Evolutionary conservation across 2,888 invertebrate species (phyloP).

Genomic region (Drosophila sordidula): DNA sequence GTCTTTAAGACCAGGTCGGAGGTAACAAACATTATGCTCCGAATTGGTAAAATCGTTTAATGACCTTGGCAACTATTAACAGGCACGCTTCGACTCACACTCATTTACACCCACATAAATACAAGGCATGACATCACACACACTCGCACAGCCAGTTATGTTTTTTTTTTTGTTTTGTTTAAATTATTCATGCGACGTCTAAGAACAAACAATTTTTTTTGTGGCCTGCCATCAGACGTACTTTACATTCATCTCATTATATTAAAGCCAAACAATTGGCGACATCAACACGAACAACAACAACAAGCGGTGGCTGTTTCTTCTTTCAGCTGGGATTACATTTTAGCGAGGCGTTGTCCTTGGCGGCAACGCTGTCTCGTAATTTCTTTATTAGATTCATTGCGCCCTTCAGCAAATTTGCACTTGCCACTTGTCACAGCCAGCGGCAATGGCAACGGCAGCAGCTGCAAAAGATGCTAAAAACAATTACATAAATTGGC

Average conservation of each 20-base stretch:
- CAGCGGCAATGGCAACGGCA: slow-evolving; percentile 3
- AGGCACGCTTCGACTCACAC: slow-evolving; percentile 10
- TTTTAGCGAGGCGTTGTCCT: slow-evolving; percentile 42
- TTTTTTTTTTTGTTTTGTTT: slow-evolving; percentile 50
- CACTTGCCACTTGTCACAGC: slow-evolving; percentile 25
- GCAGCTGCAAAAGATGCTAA: slow-evolving; percentile 49
- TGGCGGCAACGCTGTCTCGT: slow-evolving; percentile 57
- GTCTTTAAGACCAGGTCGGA: slow-evolving; percentile 25
- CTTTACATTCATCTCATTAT: slow-evolving; percentile 80
- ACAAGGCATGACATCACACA: slow-evolving; percentile 1
- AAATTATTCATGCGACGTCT: slow-evolving; percentile 69
- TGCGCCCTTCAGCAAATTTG: slow-evolving; percentile 51
- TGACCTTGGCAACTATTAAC: slow-evolving; percentile 26
- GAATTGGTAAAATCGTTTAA: slow-evolving; percentile 56
- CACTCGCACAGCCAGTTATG: slow-evolving; percentile 32
- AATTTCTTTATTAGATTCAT: slow-evolving; percentile 79
- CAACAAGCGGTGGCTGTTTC: slow-evolving; percentile 10
- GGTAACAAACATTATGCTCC: slow-evolving; percentile 41
- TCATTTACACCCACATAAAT: slow-evolving; percentile 2
- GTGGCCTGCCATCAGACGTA: slow-evolving; percentile 52
- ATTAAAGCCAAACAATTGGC: slow-evolving; percentile 63
- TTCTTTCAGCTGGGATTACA: slow-evolving; percentile 33
- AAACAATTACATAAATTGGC: slow-evolving; percentile 75
- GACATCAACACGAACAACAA: slow-evolving; percentile 50
- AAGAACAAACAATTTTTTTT: slow-evolving; percentile 63